A percentile compares a stretch with the other conserved stretches of the same genome.
phyloP scores from a whole-genome alignment of 2,113 vertebrate species.

The Probosciger aterrimus region DNA sequence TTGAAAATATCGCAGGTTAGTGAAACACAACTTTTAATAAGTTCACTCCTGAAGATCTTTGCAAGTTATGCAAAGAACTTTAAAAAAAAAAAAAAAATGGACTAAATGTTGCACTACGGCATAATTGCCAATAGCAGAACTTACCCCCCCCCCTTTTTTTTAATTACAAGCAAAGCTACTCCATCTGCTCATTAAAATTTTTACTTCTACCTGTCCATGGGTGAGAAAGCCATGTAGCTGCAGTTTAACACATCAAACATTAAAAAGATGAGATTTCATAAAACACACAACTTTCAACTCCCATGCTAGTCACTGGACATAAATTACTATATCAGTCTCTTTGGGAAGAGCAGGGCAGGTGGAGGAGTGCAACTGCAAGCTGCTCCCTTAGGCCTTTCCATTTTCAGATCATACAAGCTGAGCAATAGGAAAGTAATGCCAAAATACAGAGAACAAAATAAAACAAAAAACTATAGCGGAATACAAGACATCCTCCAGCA shows the following conservation, averaged over 20 bases:
- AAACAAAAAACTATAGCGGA: not conserved
- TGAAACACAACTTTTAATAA: not conserved
- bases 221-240: not conserved
- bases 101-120: not conserved
- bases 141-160: not conserved
- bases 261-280: not conserved
- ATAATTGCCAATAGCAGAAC: not conserved
- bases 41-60: not conserved
- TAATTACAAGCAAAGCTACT: not conserved
- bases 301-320: not conserved
- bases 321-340: not conserved
- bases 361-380: not conserved
- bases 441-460: not conserved
- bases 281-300: not conserved
- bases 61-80: not conserved
- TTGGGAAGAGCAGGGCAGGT: not conserved
- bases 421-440: not conserved
- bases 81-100: not conserved
- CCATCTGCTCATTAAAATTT: not conserved
- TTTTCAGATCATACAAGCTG: not conserved
- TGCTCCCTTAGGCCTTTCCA: not conserved
- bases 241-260: not conserved
- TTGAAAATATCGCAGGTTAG: not conserved
- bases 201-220: not conserved
- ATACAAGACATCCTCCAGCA: not conserved